Percentiles rank a stretch among this genome's conserved stretches.
These are phyloP conservation scores for Anguilla anguilla DNA, from an alignment of 2,797 vertebrate species.

Conservation along the genomic window DNA sequence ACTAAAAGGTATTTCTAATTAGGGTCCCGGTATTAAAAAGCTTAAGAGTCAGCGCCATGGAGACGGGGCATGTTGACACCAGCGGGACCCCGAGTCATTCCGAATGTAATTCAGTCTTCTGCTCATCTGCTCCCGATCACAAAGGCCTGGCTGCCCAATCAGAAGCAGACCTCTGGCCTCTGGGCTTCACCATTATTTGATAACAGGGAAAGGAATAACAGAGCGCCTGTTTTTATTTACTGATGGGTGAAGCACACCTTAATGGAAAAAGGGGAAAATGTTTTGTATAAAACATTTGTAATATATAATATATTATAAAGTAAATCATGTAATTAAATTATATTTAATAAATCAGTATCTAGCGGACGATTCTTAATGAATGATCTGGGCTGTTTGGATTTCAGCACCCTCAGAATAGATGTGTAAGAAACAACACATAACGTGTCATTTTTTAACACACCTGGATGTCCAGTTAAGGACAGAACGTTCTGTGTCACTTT, in stretches of 20 bases:
- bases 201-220: not conserved
- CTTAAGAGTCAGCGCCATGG: not conserved
- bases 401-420: not conserved
- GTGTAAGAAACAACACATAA: too few species aligned
- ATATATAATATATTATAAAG: not conserved
- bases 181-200: not conserved
- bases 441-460: too few species aligned
- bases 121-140: not conserved
- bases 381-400: not conserved
- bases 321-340: not conserved
- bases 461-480: too few species aligned
- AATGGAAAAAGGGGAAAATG: not conserved
- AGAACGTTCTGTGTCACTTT: too few species aligned
- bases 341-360: not conserved
- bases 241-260: not conserved
- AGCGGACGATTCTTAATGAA: not conserved
- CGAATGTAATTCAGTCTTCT: not conserved
- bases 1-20: not conserved
- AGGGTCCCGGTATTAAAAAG: not conserved
- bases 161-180: not conserved
- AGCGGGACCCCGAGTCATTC: not conserved
- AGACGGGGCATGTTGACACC: not conserved
- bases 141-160: too few species aligned
- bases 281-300: not conserved
- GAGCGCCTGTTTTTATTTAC: not conserved